These are phyloP conservation scores for Tholera decimalis DNA, from an alignment of 2,888 invertebrate species.

Conservation along the genomic window DNA sequence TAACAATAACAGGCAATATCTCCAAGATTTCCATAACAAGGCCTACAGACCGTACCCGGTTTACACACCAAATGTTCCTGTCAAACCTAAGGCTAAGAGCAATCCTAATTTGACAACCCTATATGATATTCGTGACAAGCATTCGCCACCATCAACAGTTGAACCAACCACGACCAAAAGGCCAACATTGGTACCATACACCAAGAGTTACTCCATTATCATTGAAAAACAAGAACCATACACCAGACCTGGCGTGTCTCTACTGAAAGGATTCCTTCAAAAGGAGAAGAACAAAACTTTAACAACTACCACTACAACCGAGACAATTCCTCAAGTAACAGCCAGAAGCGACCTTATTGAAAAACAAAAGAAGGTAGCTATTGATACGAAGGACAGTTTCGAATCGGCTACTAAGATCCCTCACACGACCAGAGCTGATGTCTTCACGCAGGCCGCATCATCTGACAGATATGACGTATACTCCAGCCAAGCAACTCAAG, in stretches of 20 bases:
- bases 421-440: constrained; percentile 74
- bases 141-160: constrained; percentile 63
- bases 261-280: constrained; percentile 82
- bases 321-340: constrained; percentile 74
- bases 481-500: constrained; percentile 71
- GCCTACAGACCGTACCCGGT: constrained; percentile 86
- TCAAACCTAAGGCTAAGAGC: constrained; percentile 76
- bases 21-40: constrained; percentile 85
- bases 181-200: constrained; percentile 86
- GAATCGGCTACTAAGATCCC: constrained; percentile 88
- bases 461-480: constrained; percentile 77
- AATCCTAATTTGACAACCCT: constrained; percentile 86
- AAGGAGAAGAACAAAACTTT: constrained; percentile 84
- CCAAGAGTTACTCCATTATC: constrained; percentile 79
- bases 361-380: constrained; percentile 69
- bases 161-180: constrained; percentile 84
- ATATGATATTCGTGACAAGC: constrained; percentile 84
- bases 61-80: constrained; percentile 81
- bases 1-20: constrained; percentile 85
- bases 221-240: constrained; percentile 84
- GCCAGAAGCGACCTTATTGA: constrained; percentile 72
- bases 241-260: constrained; percentile 87
- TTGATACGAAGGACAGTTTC: constrained; percentile 78
- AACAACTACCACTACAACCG: constrained; percentile 71
- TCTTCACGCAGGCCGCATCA: constrained; percentile 74